Percentiles rank a stretch among this genome's conserved stretches.
Evolutionary conservation across 2,113 vertebrate genomes (phyloP).

Genomic region (Odocoileus virginianus): DNA sequence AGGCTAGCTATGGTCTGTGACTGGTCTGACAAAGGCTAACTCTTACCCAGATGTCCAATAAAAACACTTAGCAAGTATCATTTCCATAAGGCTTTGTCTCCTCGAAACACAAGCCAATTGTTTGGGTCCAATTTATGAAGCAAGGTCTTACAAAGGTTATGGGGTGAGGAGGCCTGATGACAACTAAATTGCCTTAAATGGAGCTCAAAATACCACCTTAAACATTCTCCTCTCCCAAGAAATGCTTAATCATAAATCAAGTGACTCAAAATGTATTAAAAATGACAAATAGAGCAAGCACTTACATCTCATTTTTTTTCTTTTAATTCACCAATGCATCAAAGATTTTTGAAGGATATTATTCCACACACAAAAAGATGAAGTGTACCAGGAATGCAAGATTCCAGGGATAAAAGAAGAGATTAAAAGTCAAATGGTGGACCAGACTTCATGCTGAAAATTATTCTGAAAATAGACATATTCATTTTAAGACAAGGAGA

Average conservation of each 20-base stretch:
- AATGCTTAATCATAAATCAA: constrained; percentile 74
- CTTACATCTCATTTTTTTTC: constrained; percentile 72
- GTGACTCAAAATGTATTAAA: constrained; percentile 63
- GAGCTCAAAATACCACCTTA: constrained; percentile 76
- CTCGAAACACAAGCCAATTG: constrained; percentile 71
- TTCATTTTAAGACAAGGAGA: constrained; percentile 59
- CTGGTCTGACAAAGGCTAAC: constrained; percentile 62
- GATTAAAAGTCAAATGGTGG: constrained; percentile 68
- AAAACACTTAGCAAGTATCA: constrained; percentile 56
- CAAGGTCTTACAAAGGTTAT: constrained; percentile 63
- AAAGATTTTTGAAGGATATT: constrained; percentile 70
- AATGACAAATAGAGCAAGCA: constrained; percentile 74
- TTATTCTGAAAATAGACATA: constrained; percentile 63
- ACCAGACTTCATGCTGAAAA: constrained; percentile 55
- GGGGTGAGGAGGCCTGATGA: constrained; percentile 64
- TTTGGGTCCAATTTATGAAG: constrained; percentile 72
- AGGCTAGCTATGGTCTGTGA: not conserved
- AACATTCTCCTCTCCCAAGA: constrained; percentile 69
- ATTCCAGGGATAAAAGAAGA: constrained; percentile 65
- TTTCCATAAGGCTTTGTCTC: constrained; percentile 64
- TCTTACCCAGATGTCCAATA: constrained; percentile 69
- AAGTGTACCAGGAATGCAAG: constrained; percentile 57
- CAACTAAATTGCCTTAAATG: constrained; percentile 77
- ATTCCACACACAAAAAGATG: constrained; percentile 44
- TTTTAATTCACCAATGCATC: constrained; percentile 71